phyloP scores from a whole-genome alignment of 1,140 invertebrate species.

The Bombus terrestris region DNA sequence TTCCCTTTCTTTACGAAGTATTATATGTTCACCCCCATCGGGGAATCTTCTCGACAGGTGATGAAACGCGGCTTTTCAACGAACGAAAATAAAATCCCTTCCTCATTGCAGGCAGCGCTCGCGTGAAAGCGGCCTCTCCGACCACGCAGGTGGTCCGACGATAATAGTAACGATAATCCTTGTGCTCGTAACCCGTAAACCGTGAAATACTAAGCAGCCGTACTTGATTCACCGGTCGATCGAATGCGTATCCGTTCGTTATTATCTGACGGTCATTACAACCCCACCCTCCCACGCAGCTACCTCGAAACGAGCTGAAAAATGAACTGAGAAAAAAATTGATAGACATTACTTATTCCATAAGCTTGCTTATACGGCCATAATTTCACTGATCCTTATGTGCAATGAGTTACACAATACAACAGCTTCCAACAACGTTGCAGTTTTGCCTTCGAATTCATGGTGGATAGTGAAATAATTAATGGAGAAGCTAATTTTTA shows the following conservation, averaged over 20 bases:
- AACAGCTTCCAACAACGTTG: not conserved
- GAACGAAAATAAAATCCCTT: constrained; percentile 37
- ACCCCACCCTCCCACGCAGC: constrained; percentile 27
- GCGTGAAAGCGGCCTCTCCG: constrained; percentile 3
- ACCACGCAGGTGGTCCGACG: constrained; percentile 54
- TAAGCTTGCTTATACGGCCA: not conserved
- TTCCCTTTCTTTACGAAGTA: not conserved
- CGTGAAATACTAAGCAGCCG: constrained; percentile 59
- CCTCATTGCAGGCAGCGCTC: constrained; percentile 17
- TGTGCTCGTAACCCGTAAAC: constrained; percentile 47
- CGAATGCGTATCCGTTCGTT: constrained; percentile 48
- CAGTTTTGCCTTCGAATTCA: not conserved
- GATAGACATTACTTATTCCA: constrained; percentile 33
- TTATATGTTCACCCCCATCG: not conserved
- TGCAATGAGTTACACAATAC: not conserved
- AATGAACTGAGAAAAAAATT: constrained; percentile 11
- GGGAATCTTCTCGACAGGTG: not conserved
- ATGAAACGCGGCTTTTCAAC: constrained; percentile 7
- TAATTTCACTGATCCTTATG: constrained; percentile 13
- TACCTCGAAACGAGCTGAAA: not conserved
- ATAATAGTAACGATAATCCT: constrained; percentile 53
- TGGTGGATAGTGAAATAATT: too few species aligned
- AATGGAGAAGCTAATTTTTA: too few species aligned
- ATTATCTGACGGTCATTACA: constrained; percentile 36
- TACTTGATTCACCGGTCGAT: constrained; percentile 48